These are phyloP conservation scores for Tyrophagus putrescentiae DNA, from an alignment of 1,140 invertebrate genomes.

Conservation along the genomic window DNA sequence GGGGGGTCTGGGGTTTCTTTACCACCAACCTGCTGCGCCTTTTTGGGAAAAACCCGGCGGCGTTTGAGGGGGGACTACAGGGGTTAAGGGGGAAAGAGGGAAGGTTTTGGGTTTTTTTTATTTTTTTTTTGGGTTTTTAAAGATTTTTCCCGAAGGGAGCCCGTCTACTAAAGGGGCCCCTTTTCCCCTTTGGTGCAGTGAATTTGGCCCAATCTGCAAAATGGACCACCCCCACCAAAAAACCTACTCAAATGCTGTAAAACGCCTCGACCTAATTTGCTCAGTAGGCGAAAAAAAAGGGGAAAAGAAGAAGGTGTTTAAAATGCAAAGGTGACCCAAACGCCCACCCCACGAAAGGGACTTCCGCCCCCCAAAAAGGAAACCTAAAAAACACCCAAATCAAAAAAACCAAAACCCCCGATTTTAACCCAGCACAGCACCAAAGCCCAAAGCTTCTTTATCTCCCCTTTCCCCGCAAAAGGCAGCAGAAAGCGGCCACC, in stretches of 20 bases:
- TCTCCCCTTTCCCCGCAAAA: no score
- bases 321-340: no score
- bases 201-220: background rate
- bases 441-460: background rate
- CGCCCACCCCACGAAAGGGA: no score
- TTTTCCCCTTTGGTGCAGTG: slow-evolving; percentile 1
- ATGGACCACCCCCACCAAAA: background rate
- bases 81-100: slow-evolving; percentile 11
- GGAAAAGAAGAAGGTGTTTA: no score
- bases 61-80: background rate
- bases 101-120: background rate
- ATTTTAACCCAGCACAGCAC: background rate
- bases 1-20: slow-evolving; percentile 9
- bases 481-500: no score
- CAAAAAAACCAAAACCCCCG: background rate
- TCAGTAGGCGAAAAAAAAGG: no score
- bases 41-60: background rate
- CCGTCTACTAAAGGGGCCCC: background rate
- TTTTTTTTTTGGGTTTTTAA: slow-evolving; percentile 11
- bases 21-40: background rate
- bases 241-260: background rate
- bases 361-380: no score
- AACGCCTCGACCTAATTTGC: no score
- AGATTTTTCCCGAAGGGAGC: slow-evolving; percentile 20
- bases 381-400: background rate